A percentile compares a stretch with the other conserved stretches of the same genome.
These are phyloP conservation scores for Drosophila takahashii DNA, from an alignment of 1,140 invertebrate genomes.

Conservation along the genomic window DNA sequence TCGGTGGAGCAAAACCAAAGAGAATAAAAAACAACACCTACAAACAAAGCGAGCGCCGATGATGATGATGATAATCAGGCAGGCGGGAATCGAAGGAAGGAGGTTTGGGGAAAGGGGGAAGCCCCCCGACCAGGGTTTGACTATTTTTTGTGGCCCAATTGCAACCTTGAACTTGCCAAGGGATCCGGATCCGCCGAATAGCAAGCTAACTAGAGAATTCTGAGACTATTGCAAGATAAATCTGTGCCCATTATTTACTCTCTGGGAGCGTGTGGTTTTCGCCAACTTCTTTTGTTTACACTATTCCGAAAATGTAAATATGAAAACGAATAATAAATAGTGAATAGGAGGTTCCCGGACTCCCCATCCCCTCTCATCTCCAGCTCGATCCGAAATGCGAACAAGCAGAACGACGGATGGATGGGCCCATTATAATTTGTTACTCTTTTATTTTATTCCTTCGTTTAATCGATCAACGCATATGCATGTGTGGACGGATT, in stretches of 20 bases:
- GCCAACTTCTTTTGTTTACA: conserved; percentile 46
- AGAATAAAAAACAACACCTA: conserved; percentile 41
- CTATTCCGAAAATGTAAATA: conserved; percentile 23
- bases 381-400: conserved; percentile 4
- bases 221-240: conserved; percentile 4
- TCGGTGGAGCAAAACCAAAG: conserved; percentile 57
- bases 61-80: background rate
- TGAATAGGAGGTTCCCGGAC: background rate
- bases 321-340: conserved; percentile 10
- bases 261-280: conserved; percentile 17
- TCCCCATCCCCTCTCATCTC: background rate
- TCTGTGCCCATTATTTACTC: conserved; percentile 28
- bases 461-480: conserved; percentile 72
- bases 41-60: conserved; percentile 5
- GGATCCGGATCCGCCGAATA: background rate
- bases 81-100: background rate
- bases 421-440: conserved; percentile 58
- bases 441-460: conserved; percentile 61
- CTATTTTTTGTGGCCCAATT: background rate
- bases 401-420: conserved; percentile 3
- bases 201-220: background rate
- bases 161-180: conserved; percentile 32
- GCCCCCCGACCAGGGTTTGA: background rate
- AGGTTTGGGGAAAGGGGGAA: background rate
- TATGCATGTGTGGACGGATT: conserved; percentile 37